Percentiles rank a stretch among this genome's conserved stretches.
Conservation (phyloP, 2,113 vertebrate species). For the Marmota flaviventris region DNA sequence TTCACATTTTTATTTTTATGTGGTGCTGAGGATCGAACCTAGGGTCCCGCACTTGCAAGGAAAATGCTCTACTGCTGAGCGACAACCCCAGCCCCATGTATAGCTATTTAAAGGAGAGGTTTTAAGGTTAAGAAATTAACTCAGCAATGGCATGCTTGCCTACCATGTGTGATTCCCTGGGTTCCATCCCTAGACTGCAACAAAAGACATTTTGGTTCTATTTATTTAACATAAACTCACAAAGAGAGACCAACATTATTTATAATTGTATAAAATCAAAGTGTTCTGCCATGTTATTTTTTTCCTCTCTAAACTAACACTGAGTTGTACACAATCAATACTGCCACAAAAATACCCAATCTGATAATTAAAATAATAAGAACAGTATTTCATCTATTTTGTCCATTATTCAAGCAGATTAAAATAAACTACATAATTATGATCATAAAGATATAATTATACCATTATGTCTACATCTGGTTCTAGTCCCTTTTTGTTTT, state of each 20-base stretch:
- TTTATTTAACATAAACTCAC: not conserved
- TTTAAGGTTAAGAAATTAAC: not conserved
- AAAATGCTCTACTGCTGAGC: too few relatives aligned
- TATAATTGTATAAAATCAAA: not conserved
- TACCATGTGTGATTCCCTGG: too few relatives aligned
- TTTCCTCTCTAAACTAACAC: not conserved
- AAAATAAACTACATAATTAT: slow-evolving; percentile 60
- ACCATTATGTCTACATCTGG: slow-evolving; percentile 54
- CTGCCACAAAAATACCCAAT: not conserved
- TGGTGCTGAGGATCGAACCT: too few relatives aligned
- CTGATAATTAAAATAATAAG: slow-evolving; percentile 64
- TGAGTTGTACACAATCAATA: slow-evolving; percentile 14
- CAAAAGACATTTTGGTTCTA: not conserved
- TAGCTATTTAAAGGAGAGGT: not conserved
- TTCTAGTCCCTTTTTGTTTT: slow-evolving; percentile 43
- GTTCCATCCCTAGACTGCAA: not conserved
- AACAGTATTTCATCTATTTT: slow-evolving; percentile 52
- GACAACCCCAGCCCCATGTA: too few relatives aligned
- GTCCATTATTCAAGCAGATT: slow-evolving; percentile 39
- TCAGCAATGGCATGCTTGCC: too few relatives aligned
- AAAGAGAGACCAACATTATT: not conserved
- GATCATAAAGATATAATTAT: slow-evolving; percentile 58
- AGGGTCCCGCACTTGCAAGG: too few relatives aligned
- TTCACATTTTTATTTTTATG: too few relatives aligned
- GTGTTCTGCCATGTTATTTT: not conserved